A percentile compares a stretch with the other conserved stretches of the same genome.
Evolutionary conservation across 2,113 vertebrate genomes (phyloP).

Genomic region (Hemichromis elongatus): DNA sequence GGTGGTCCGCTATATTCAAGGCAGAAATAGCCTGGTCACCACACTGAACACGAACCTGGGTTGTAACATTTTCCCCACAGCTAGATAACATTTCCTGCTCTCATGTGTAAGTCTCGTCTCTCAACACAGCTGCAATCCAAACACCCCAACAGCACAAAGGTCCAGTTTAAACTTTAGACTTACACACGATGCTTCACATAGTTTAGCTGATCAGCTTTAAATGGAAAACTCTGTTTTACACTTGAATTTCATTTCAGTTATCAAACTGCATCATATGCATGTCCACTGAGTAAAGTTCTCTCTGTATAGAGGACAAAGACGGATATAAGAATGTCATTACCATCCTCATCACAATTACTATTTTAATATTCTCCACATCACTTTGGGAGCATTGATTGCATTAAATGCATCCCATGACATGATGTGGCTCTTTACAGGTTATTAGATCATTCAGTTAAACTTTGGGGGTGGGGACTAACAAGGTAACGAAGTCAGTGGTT

Average conservation of each 20-base stretch:
- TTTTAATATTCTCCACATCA: neutral
- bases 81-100: neutral
- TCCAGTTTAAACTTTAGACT: neutral
- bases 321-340: neutral
- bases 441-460: neutral
- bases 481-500: neutral
- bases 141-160: neutral
- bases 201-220: slow-evolving; percentile 15
- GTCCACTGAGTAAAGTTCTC: neutral
- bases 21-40: neutral
- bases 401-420: neutral
- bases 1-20: neutral
- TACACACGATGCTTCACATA: too few species aligned
- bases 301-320: neutral
- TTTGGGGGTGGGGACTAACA: neutral
- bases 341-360: neutral
- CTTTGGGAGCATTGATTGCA: neutral
- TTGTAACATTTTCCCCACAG: neutral
- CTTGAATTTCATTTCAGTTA: too few species aligned
- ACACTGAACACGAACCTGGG: neutral
- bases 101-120: neutral
- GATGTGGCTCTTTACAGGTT: neutral
- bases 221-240: neutral
- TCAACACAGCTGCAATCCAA: neutral
- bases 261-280: neutral